Percentiles rank a stretch among this genome's conserved stretches.
These are phyloP conservation scores for Nicator chloris DNA, from an alignment of 2,113 vertebrate genomes.

Conservation along the genomic window DNA sequence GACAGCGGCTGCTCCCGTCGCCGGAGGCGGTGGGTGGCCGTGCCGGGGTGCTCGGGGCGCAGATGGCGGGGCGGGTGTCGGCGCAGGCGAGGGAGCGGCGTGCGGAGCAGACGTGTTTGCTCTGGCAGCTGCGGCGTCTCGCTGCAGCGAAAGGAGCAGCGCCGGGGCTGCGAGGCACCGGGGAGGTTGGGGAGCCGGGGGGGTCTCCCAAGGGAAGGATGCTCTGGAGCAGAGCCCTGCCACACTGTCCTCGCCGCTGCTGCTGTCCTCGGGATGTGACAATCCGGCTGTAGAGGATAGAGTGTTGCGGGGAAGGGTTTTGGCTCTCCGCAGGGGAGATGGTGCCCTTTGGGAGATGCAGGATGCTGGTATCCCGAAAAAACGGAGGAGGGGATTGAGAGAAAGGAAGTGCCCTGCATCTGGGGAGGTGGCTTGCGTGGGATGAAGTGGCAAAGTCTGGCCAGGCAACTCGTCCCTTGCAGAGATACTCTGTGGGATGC, in stretches of 20 bases:
- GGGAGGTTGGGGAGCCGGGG: neutral
- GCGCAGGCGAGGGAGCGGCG: neutral
- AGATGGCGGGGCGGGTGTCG: neutral
- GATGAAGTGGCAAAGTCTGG: neutral
- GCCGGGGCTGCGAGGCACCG: neutral
- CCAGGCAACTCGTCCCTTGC: rapidly evolving
- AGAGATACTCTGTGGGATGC: neutral
- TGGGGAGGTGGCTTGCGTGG: neutral
- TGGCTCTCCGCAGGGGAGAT: neutral
- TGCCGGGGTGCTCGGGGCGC: neutral
- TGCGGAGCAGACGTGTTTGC: neutral
- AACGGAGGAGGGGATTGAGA: neutral
- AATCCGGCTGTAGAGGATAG: rapidly evolving
- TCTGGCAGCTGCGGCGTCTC: neutral
- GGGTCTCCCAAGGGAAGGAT: neutral
- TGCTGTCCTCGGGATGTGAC: neutral
- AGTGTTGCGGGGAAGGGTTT: rapidly evolving
- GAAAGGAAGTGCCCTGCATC: neutral
- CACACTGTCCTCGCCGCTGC: rapidly evolving
- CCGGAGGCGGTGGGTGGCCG: neutral
- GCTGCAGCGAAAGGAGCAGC: constrained; percentile 30
- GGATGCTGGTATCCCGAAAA: neutral
- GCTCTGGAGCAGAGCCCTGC: neutral
- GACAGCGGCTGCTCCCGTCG: rapidly evolving
- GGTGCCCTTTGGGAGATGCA: neutral